Conservation (phyloP, 2,113 vertebrate genomes). For the Antechinus flavipes region DNA sequence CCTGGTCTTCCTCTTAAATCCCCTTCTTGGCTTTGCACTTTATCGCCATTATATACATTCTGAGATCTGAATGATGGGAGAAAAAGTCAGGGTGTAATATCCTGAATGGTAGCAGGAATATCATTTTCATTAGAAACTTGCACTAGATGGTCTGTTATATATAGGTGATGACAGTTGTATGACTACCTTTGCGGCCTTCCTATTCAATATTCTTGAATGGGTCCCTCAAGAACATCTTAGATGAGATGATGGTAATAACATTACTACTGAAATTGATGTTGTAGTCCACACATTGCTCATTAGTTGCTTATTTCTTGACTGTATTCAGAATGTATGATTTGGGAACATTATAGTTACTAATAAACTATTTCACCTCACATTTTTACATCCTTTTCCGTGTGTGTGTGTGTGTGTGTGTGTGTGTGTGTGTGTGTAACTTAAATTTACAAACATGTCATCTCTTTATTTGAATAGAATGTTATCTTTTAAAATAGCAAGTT, state of each 20-base stretch:
- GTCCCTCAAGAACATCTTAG: background rate
- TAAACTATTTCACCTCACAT: background rate
- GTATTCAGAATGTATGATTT: background rate
- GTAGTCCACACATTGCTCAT: background rate
- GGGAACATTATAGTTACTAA: background rate
- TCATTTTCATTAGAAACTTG: background rate
- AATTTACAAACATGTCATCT: background rate
- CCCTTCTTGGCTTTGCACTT: background rate
- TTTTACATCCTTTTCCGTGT: background rate
- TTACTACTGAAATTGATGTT: background rate
- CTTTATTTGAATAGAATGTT: slow-evolving; percentile 12
- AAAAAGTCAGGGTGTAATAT: background rate
- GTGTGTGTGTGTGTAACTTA: background rate
- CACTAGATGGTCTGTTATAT: background rate
- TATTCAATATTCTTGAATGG: no score
- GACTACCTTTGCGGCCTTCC: background rate
- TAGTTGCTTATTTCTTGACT: background rate
- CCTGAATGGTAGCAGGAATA: background rate
- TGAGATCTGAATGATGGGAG: background rate
- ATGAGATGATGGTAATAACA: background rate
- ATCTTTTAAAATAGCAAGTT: slow-evolving; percentile 6
- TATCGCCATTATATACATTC: background rate
- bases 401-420: background rate
- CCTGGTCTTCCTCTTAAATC: background rate
- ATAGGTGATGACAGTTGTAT: background rate